Evolutionary conservation across 2,888 invertebrate species (phyloP), one percentile per base, ranked within the genome.

Genomic region (Yponomeuta cagnagella): DNA sequence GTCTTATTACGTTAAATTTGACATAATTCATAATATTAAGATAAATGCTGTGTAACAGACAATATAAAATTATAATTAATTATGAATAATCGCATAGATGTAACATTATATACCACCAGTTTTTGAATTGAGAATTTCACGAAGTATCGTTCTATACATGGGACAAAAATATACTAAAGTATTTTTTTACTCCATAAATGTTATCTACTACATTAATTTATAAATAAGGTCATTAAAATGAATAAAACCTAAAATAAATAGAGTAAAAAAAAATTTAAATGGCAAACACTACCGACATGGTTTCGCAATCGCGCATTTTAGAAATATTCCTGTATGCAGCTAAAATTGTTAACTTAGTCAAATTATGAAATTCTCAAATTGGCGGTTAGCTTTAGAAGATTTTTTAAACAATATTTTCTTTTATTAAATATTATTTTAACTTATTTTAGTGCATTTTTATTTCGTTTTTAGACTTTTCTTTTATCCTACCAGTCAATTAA

Each of bases 401-500:
- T 72, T 75, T 70, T 75, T 70, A 68, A 72, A 72, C 76, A 68
- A 73, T 75, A 76, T 78, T 75, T 73, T 78, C 75, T 72, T 74
- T 81, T 75, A 73, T 73, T 81, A 69, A 69, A 72, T 65, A 71
- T 69, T 73, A 63, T 70, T 70, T 70, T 15, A 23, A 63, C 65
- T 71, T 69, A 69, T 73, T 78, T 76, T 79, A 79, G 79, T 74
- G 79, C 81, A 78, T 77, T 73, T 78, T 80, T 80, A 74, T 71
- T 76, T 81, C 79, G 73, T 76, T 76, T 75, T 73, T 70, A 72
- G 76, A 75, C 74, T 76, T 78, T 75, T 64, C 72, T 80, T 82
- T 73, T 73, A 80, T 81, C 88, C 89, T 89, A 89, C 89, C 87
- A 88, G 90, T 91, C 90, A 91, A 90, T 91, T 91, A 90, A 43